Base-by-base conservation (phyloP, 2,888 invertebrate genomes). In the Tridacna crocea region DNA sequence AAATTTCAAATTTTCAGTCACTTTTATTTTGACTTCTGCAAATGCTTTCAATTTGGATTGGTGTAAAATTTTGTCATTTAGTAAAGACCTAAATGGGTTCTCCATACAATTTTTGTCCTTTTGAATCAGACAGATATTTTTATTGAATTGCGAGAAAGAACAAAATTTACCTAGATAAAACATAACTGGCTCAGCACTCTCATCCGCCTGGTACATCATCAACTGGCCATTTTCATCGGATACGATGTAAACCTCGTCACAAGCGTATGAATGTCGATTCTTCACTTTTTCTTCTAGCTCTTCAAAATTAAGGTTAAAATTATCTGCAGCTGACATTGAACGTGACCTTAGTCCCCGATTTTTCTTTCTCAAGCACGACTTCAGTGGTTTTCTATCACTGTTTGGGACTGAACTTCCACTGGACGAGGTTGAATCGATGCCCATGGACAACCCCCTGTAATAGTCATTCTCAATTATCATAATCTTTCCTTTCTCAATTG, bases 231-330 rank as follows among this genome's bases (percentile, higher is more conserved):
- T 79, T 55, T 88, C 88, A 48, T 89, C 90, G 10, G 88, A 83
- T 27, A 89, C 81, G 8, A 88, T 88, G 82, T 90, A 90, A 46
- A 91, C 88, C 22, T 92, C 91, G 73, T 92, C 92, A 84, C 92
- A 92, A 11, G 91, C 92, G 66, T 91, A 91, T 12, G 92, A 92
- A 77, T 92, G 90, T 10, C 92, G 89, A 75, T 92, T 73, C 72
- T 87, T 88, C 26, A 90, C 87, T 58, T 89, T 90, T 51, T 81
- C 81, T 48, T 82, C 74, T 24, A 87, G 79, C 27, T 83, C 84
- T 61, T 87, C 84, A 76, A 88, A 87, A 66, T 79, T 85, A 74
- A 88, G 77, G 73, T 84, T 87, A 78, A 85, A 84, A 61, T 80
- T 82, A 75, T 90, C 89, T 17, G 91, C 83, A 70, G 90, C 90